Base-by-base conservation (phyloP, 92 coral and sea anemone genomes). In the Zoanthus sansibaricus region DNA sequence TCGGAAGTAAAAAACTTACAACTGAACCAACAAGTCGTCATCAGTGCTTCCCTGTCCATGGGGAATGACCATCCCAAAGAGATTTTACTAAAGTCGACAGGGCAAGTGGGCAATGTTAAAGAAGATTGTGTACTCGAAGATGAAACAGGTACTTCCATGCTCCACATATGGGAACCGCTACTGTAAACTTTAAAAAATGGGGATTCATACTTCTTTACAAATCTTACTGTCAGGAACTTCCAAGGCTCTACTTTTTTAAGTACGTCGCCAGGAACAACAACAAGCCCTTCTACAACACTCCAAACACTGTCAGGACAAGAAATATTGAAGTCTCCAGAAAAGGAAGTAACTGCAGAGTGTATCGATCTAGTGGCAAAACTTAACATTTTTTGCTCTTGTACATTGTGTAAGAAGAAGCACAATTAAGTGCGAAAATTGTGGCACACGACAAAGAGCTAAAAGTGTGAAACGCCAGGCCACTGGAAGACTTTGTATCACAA, bases 171-270 rank as follows among this genome's bases (percentile, higher is more conserved):
- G 64, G 64, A 56, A 56, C 8, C 64, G 17, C 64, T 56, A 56
- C n/a, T 8, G 64, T 56, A 13, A 56, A 78, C 90, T 52, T 78
- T 87, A 21, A 71, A 54, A 87, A 87, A 37, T 69, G 86, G 90
- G 17, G 56, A 87, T 42, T 87, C 86, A 16, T 87, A 87, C 79
- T 11, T 21, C 25, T 87, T 87, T 76, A 78, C 86, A 45, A 79
- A 87, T 77, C 86, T 87, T 1, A 78, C 79, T 2, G 86, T 78
- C 9, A 87, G 75, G 47, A 78, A 71, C 70, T 78, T 78, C 92
- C 92, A 83, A 76, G 92, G 92, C 31, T 75, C 84, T 52, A 89
- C 89, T 56, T 89, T 46, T 83, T 70, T 84, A 15, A 83, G 88
- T 70, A 89, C 89, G 13, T 75, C 86, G n/a, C 88, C 84, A 58